Evolutionary conservation across 2,888 invertebrate species (phyloP).

Genomic region (Ennomos erosarius): DNA sequence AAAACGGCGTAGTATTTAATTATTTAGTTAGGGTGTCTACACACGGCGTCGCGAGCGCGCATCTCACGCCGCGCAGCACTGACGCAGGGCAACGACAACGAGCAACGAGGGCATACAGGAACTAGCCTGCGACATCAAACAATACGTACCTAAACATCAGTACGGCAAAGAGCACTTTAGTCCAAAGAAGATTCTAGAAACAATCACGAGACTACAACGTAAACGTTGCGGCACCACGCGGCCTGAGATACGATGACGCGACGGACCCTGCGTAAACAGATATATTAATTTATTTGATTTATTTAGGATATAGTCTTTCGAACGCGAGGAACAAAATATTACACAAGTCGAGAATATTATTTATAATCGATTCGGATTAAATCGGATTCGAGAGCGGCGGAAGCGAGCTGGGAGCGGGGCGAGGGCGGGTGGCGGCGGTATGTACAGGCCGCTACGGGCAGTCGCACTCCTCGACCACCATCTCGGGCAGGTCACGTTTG

Average conservation of each 20-base stretch:
- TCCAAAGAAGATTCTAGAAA: constrained; percentile 30
- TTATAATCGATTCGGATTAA: constrained; percentile 82
- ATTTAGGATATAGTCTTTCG: constrained; percentile 85
- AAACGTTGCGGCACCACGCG: constrained; percentile 30
- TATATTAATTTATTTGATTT: constrained; percentile 59
- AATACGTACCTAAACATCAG: constrained; percentile 34
- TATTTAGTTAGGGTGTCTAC: constrained; percentile 68
- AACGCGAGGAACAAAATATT: constrained; percentile 85
- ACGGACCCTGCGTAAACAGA: constrained; percentile 55
- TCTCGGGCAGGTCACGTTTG: constrained; percentile 96
- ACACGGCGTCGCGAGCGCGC: constrained; percentile 55
- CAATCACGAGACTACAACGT: constrained; percentile 26
- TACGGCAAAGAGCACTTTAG: constrained; percentile 35
- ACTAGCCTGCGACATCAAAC: constrained; percentile 26
- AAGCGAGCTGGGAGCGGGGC: constrained; percentile 69
- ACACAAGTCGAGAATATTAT: constrained; percentile 84
- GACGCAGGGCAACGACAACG: constrained; percentile 22
- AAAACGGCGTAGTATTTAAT: constrained; percentile 84
- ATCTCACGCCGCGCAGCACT: constrained; percentile 41
- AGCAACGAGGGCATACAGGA: constrained; percentile 18
- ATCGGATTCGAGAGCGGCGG: constrained; percentile 80
- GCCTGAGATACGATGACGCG: constrained; percentile 49
- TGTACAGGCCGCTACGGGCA: constrained; percentile 89
- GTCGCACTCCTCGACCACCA: constrained; percentile 98
- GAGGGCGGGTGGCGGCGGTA: constrained; percentile 59